Evolutionary conservation across 2,113 vertebrate species (phyloP).

Genomic region (Phocoena phocoena): DNA sequence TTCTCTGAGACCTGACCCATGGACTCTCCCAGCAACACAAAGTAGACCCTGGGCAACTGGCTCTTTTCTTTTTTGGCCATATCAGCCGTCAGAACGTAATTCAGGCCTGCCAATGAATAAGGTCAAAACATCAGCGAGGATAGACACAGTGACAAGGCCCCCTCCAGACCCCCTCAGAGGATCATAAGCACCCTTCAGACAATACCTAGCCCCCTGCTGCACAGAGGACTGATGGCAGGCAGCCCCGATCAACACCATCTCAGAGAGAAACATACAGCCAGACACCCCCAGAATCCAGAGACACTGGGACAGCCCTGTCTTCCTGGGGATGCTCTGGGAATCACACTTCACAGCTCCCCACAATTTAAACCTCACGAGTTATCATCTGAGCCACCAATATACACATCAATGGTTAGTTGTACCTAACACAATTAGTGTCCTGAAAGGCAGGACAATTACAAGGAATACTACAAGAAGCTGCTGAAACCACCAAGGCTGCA

Average conservation of each 20-base stretch:
- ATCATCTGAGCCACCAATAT: background rate
- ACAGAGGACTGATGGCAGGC: background rate
- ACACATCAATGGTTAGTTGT: too few relatives aligned
- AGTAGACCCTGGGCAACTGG: slow-evolving; percentile 91
- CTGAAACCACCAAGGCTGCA: background rate
- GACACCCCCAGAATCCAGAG: background rate
- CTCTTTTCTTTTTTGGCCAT: slow-evolving; percentile 92
- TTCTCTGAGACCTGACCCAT: slow-evolving; percentile 87
- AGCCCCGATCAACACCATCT: background rate
- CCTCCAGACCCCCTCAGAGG: background rate
- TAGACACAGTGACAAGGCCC: slow-evolving; percentile 11
- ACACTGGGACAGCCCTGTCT: too few relatives aligned
- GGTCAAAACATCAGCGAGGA: slow-evolving; percentile 30
- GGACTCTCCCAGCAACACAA: slow-evolving; percentile 90
- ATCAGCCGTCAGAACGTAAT: slow-evolving; percentile 95
- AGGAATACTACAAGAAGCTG: background rate
- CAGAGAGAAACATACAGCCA: background rate
- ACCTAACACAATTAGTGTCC: background rate
- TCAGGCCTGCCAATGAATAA: slow-evolving; percentile 86
- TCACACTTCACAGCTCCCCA: background rate
- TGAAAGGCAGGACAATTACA: background rate
- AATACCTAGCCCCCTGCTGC: background rate
- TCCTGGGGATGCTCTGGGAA: background rate
- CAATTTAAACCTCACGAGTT: background rate
- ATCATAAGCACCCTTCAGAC: rapidly evolving